Base-by-base conservation (phyloP, 2,797 vertebrate species). In the Spea hammondii region DNA sequence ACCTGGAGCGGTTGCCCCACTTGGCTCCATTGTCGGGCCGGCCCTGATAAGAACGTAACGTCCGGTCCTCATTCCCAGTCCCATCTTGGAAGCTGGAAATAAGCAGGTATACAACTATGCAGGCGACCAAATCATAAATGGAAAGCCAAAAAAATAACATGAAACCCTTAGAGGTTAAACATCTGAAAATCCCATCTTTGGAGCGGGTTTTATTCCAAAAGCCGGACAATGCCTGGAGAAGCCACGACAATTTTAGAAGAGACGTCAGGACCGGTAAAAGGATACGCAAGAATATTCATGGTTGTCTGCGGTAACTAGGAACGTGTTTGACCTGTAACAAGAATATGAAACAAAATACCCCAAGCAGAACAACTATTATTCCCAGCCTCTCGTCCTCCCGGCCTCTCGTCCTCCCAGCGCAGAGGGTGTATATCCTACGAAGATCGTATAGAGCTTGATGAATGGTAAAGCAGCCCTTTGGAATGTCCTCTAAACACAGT, bases 321-420 rank as follows among this genome's bases (percentile, higher is more conserved):
- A 57, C 32, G 72, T 65, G 76, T 78, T 72, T 72, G 62, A 78
- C 69, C 64, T 69, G 72, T 17, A 74, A 14, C 55, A 69, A 53
- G 55, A 62, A 65, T n/a, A 44, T 62, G 32, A 69, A 50, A 13
- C 8, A 14, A n/a, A 51, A 5, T 44, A 14, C 48, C 14, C 48
- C 55, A 7, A 6, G 55, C 8, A 17, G 48, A 12, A 57, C 47
- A 55, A 65, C 32, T 64, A 60, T n/a, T 10, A 44, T 54, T 64
- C 10, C 59, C 17, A 6, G 44, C 14, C 8, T 65, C 53, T 49
- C 55, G n/a, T 49, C 44, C 50, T 64, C 45, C n/a, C 32, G 53
- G 8, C 14, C 8, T 67, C 53, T 49, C 55, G n/a, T 49, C 44
- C 50, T 64, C 45, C n/a, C 32, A 64, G 8, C 8, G 48, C n/a